Conservation (phyloP, 2,113 vertebrate genomes). For the Myotis yumanensis region DNA sequence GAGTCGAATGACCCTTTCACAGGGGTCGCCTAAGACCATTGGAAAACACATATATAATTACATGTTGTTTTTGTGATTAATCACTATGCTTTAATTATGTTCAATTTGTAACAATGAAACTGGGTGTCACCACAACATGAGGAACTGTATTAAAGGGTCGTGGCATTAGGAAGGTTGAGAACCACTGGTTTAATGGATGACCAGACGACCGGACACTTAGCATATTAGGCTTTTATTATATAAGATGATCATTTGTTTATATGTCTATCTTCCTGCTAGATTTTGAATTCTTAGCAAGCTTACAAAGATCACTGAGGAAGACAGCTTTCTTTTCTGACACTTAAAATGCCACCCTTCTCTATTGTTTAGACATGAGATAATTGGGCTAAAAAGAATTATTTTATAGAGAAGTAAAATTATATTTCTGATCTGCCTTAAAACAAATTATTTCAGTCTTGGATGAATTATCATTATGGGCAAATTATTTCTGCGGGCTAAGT, state of each 20-base stretch:
- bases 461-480: background rate
- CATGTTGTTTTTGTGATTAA: too few species aligned
- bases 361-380: background rate
- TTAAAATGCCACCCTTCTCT: background rate
- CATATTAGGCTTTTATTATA: too few species aligned
- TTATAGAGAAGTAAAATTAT: background rate
- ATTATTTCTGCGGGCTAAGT: background rate
- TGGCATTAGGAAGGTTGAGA: too few species aligned
- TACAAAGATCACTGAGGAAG: background rate
- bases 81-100: too few species aligned
- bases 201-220: too few species aligned
- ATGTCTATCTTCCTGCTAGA: background rate
- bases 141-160: too few species aligned
- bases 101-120: too few species aligned
- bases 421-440: conserved; percentile 3
- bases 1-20: too few species aligned
- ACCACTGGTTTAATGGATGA: too few species aligned
- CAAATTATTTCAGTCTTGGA: background rate
- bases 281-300: background rate
- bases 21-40: too few species aligned
- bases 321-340: background rate
- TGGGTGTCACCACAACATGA: too few species aligned
- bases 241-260: background rate
- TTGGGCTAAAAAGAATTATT: background rate
- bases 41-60: too few species aligned